Conservation (phyloP, 2,797 vertebrate species). For the Tympanoctomys barrerae region DNA sequence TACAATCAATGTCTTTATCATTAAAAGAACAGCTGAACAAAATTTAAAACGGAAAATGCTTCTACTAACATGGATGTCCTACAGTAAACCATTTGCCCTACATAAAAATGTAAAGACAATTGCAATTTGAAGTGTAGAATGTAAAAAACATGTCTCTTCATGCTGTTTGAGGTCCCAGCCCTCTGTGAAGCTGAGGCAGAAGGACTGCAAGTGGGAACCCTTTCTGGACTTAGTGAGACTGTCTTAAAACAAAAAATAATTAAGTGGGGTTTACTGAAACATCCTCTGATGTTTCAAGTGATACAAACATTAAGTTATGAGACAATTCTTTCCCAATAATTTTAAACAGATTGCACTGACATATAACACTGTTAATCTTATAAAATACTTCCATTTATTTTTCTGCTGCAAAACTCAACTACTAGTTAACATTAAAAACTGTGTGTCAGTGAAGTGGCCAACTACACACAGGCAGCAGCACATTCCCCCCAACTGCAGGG, state of each 20-base stretch:
- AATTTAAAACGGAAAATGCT: neutral
- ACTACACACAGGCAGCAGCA: neutral
- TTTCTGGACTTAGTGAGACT: neutral
- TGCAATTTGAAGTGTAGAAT: slow-evolving; percentile 20
- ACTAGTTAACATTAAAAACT: neutral
- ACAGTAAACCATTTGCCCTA: slow-evolving; percentile 47
- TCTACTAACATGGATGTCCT: neutral
- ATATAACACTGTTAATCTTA: neutral
- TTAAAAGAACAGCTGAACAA: neutral
- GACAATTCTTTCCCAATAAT: slow-evolving; percentile 51
- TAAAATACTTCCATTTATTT: neutral
- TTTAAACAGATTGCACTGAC: slow-evolving; percentile 25
- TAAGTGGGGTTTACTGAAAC: neutral
- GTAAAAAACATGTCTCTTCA: neutral
- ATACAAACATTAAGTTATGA: slow-evolving; percentile 49
- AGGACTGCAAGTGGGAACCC: neutral
- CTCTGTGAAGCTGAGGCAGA: neutral
- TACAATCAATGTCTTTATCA: slow-evolving; percentile 3
- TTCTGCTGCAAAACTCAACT: slow-evolving; percentile 40
- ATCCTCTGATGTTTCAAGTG: slow-evolving; percentile 22
- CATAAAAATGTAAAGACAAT: slow-evolving; percentile 42
- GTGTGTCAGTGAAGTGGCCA: neutral
- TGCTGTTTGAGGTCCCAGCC: neutral
- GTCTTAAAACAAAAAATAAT: neutral
- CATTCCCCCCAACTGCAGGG: neutral